phyloP scores from a whole-genome alignment of 2,888 invertebrate species.

The Drosophila gaucha region DNA sequence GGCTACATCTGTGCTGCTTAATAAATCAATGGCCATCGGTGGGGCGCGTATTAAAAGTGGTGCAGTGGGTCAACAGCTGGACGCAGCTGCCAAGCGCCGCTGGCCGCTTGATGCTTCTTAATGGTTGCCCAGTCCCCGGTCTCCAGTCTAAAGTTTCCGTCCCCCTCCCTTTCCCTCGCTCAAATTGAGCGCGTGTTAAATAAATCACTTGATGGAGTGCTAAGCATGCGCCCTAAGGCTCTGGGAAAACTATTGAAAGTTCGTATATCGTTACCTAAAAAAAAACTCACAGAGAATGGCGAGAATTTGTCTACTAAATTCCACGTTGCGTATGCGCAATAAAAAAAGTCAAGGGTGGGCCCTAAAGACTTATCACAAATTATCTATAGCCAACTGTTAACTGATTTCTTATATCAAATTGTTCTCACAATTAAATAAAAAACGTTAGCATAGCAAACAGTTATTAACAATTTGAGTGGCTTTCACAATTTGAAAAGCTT shows the following conservation, averaged over 20 bases:
- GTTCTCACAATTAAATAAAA: not conserved
- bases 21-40: slow-evolving; percentile 69
- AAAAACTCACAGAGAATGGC: slow-evolving; percentile 30
- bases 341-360: not conserved
- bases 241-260: slow-evolving; percentile 46
- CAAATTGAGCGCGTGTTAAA: slow-evolving; percentile 64
- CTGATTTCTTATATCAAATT: not conserved
- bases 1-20: slow-evolving; percentile 35
- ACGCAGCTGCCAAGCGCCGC: slow-evolving; percentile 63
- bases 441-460: not conserved
- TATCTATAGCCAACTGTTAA: not conserved
- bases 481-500: slow-evolving; percentile 18
- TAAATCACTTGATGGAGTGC: slow-evolving; percentile 77
- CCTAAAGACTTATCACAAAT: not conserved
- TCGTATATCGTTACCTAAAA: slow-evolving; percentile 17
- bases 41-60: slow-evolving; percentile 63
- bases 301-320: slow-evolving; percentile 2
- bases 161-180: not conserved
- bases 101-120: slow-evolving; percentile 59
- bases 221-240: slow-evolving; percentile 58
- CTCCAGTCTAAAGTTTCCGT: not conserved
- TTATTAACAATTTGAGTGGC: slow-evolving; percentile 6
- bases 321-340: slow-evolving; percentile 32
- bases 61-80: slow-evolving; percentile 77
- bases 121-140: slow-evolving; percentile 43